Evolutionary conservation across 2,888 invertebrate genomes (phyloP), one percentile per base, ranked within the genome.

Genomic region (Hypomecis atomaria): DNA sequence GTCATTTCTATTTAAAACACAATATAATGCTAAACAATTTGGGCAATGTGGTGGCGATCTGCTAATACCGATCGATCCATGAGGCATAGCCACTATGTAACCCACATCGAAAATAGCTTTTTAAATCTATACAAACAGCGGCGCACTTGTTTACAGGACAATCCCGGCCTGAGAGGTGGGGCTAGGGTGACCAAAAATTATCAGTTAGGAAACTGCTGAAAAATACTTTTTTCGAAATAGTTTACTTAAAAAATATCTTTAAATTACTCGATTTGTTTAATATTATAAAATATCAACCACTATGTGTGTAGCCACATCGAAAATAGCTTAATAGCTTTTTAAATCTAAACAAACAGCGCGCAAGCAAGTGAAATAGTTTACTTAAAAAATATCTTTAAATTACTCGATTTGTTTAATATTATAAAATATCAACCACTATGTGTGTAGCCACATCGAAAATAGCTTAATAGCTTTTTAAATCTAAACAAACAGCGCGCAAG

Each of bases 131-230:
- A 84, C 81, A 83, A 84, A 84, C 84, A 78, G 79, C 72, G 64
- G 69, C 68, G 76, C 76, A 83, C 82, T 86, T 86, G 85, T 86
- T 86, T 86, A 82, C 78, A 76, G 83, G 82, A 84, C 81, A 81
- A 69, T 69, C 64, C 58, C 59, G 63, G 38, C 66, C 49, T 68
- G 67, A 70, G 70, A 70, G 67, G 66, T 67, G 63, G 66, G 63
- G 66, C 55, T 69, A 47, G 62, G 67, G 69, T 69, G 66, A 56
- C 69, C 58, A 56, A 6, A 6, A 42, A 9, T 2, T 11, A 7
- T 0, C 9, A 8, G 10, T 7, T 40, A 4, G 10, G 10, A 40
- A 6, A 7, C 7, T 9, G 7, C 40, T 40, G 23, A 40, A 40
- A 38, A 40, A 40, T 7, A 40, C 4, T 40, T 40, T 23, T 23